Percentiles rank a stretch among this genome's conserved stretches.
These are phyloP conservation scores for Eleutherodactylus coqui DNA, from an alignment of 2,797 vertebrate genomes.

Conservation along the genomic window DNA sequence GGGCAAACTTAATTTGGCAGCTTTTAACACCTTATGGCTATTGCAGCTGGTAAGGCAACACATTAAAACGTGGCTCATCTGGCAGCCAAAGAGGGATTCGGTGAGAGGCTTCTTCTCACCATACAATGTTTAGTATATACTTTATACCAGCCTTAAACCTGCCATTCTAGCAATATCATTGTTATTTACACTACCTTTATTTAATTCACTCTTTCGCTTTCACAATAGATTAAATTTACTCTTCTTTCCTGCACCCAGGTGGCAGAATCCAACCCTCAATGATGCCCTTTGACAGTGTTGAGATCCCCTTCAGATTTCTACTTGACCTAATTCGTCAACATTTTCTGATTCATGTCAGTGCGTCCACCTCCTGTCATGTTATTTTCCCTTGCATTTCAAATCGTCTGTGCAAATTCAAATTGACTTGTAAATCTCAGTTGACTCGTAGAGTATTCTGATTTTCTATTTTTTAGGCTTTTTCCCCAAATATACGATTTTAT, in stretches of 20 bases:
- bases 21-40: conserved; percentile 35
- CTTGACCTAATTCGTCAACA: conserved; percentile 16
- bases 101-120: background rate
- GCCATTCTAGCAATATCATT: background rate
- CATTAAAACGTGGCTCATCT: background rate
- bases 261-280: background rate
- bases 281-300: conserved; percentile 5
- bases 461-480: background rate
- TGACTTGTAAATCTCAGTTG: conserved; percentile 26
- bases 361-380: conserved; percentile 16
- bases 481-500: background rate
- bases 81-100: background rate
- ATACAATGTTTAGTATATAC: background rate
- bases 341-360: conserved; percentile 13
- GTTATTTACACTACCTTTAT: background rate
- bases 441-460: background rate
- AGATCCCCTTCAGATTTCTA: conserved; percentile 1
- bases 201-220: background rate
- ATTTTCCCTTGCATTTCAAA: background rate
- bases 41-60: background rate
- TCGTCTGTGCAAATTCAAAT: conserved; percentile 13
- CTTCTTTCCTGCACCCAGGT: background rate
- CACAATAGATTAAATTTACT: conserved; percentile 9
- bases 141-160: background rate
- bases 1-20: background rate